Evolutionary conservation across 2,113 vertebrate genomes (phyloP).

Genomic region (Rhadina sibilatrix): DNA sequence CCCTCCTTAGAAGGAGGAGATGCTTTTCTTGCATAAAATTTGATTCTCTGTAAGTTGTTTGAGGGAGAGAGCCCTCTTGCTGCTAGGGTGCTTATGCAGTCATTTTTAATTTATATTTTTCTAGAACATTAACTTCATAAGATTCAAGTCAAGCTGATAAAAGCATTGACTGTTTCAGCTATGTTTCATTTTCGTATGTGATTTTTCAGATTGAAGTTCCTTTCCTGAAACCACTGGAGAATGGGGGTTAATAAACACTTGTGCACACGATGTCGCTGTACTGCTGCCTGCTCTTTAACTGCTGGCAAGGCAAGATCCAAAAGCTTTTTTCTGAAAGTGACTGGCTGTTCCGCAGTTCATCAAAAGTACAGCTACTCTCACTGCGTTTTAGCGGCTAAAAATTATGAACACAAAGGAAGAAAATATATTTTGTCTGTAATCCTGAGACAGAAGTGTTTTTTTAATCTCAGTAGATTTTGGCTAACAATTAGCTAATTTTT

Average conservation of each 20-base stretch:
- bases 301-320: not conserved
- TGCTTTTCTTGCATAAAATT: conserved; percentile 22
- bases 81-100: not conserved
- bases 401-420: not conserved
- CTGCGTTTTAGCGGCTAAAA: not conserved
- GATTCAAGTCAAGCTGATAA: not conserved
- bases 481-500: not conserved
- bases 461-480: not conserved
- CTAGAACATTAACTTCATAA: not conserved
- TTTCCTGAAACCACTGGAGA: not conserved
- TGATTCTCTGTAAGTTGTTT: not conserved
- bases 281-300: not conserved
- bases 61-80: not conserved
- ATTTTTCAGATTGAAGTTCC: not conserved
- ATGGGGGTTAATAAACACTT: not conserved
- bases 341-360: not conserved
- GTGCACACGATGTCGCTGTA: not conserved
- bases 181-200: not conserved
- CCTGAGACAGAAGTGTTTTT: not conserved
- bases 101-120: not conserved
- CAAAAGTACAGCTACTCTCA: not conserved
- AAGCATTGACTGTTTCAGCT: not conserved
- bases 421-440: not conserved
- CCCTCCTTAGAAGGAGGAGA: not conserved
- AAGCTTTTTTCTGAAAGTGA: not conserved